Evolutionary conservation across 1,140 invertebrate genomes (phyloP), one percentile per base, ranked within the genome.

Genomic region (Camponotus floridanus): DNA sequence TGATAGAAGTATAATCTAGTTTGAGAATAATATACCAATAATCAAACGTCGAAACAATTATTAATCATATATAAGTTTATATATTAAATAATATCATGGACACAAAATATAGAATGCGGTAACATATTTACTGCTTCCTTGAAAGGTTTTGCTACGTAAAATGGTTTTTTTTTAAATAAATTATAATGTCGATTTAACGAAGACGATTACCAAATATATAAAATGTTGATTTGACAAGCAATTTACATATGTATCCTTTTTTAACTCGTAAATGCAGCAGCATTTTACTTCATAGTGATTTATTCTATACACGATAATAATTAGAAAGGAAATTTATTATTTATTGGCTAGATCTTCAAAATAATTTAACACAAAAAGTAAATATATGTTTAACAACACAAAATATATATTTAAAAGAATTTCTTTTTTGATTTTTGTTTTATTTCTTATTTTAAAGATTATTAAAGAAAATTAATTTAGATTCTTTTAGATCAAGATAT

Each of bases 261-360:
- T 51, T 9, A 79, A 62, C 59, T 79, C 3, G 13, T 2, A 15
- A 79, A 59, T 68, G 36, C 21, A 3, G 31, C 76, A 68, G 18
- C 68, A 68, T 79, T 62, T n/a, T 79, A 79, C 13, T 68, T 79
- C 6, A 55, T 48, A 18, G 26, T 79, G 31, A 68, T 79, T 68
- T 79, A 67, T 79, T 79, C 76, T 45, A 7, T 51, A 11, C 9
- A 9, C 33, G 6, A 65, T 15, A 48, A 21, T 68, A 67, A 21
- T 2, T 26, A 26, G 26, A 36, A n/a, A 18, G 3, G 1, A 70
- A 36, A 57, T 76, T 18, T 13, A 42, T 64, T 76, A 45, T 64
- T 39, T 31, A 45, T n/a, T 15, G 9, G 1, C 45, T 18, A 31
- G 6, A 39, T 6, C 0, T 64, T 76, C n/a, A n/a, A 61, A 42